Percentiles rank a stretch among this genome's conserved stretches.
These are phyloP conservation scores for Deroptyus accipitrinus DNA, from an alignment of 2,113 vertebrate genomes.

Conservation along the genomic window DNA sequence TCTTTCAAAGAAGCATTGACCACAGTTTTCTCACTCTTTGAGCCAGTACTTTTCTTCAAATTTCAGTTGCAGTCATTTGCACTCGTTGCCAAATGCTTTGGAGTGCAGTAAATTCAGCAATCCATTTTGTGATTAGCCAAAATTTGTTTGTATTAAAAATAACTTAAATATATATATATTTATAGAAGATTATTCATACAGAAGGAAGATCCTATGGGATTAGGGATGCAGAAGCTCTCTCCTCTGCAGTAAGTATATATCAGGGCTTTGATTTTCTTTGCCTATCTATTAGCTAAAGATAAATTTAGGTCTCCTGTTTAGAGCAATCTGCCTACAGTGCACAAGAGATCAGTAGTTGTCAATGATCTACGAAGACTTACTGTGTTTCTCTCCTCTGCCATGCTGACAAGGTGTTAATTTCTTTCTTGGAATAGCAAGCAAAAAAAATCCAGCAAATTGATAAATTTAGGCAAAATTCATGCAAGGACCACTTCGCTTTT, in stretches of 20 bases:
- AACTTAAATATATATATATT: not conserved
- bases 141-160: not conserved
- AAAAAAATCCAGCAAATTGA: not conserved
- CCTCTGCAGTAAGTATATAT: not conserved
- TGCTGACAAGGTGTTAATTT: slow-evolving; percentile 60
- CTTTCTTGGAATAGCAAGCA: slow-evolving; percentile 33
- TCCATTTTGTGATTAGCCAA: not conserved
- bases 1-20: not conserved
- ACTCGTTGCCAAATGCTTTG: not conserved
- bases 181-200: not conserved
- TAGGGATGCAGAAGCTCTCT: not conserved
- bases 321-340: slow-evolving; percentile 30
- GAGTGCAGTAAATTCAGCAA: not conserved
- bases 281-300: slow-evolving; percentile 39
- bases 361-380: slow-evolving; percentile 55
- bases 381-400: slow-evolving; percentile 30
- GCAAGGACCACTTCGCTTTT: slow-evolving; percentile 25
- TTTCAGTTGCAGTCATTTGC: not conserved
- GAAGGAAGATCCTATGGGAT: not conserved
- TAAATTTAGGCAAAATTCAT: slow-evolving; percentile 4
- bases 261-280: not conserved
- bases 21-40: not conserved
- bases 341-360: slow-evolving; percentile 54
- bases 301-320: slow-evolving; percentile 53
- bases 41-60: not conserved